Evolutionary conservation across 1,140 invertebrate species (phyloP).

Genomic region (Callitettix versicolor): DNA sequence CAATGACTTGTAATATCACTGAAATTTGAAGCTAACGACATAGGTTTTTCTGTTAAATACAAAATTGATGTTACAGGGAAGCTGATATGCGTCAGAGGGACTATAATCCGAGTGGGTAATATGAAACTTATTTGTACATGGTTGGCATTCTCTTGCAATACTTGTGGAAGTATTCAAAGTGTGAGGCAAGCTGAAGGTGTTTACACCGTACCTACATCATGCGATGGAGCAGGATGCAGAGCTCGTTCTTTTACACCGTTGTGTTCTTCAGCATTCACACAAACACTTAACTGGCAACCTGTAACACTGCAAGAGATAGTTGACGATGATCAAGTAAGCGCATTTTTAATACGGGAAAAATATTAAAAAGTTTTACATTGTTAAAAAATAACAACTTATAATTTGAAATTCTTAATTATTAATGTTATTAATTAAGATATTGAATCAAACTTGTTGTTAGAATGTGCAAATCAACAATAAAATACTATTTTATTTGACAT

Average conservation of each 20-base stretch:
- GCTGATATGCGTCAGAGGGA: constrained; percentile 72
- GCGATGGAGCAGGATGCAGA: constrained; percentile 43
- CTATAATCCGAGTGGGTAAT: constrained; percentile 71
- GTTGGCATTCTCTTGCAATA: constrained; percentile 66
- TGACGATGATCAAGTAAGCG: constrained; percentile 45
- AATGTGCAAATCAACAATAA: no score
- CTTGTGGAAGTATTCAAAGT: constrained; percentile 51
- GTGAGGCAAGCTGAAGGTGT: constrained; percentile 49
- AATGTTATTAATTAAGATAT: no score
- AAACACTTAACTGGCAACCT: constrained; percentile 64
- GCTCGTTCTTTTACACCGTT: constrained; percentile 52
- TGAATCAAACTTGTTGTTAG: no score
- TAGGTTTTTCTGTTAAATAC: no score
- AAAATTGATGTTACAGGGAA: constrained; percentile 54
- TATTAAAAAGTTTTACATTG: neutral
- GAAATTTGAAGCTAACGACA: no score
- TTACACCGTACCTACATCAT: constrained; percentile 44
- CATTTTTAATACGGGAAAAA: neutral
- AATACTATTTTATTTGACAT: no score
- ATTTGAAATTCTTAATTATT: no score
- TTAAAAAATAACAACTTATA: no score
- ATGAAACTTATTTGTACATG: constrained; percentile 60
- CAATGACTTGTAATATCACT: no score
- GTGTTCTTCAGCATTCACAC: constrained; percentile 54
- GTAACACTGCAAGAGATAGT: constrained; percentile 70